phyloP scores from a whole-genome alignment of 2,797 vertebrate genomes.

The Psittacula derbiana region DNA sequence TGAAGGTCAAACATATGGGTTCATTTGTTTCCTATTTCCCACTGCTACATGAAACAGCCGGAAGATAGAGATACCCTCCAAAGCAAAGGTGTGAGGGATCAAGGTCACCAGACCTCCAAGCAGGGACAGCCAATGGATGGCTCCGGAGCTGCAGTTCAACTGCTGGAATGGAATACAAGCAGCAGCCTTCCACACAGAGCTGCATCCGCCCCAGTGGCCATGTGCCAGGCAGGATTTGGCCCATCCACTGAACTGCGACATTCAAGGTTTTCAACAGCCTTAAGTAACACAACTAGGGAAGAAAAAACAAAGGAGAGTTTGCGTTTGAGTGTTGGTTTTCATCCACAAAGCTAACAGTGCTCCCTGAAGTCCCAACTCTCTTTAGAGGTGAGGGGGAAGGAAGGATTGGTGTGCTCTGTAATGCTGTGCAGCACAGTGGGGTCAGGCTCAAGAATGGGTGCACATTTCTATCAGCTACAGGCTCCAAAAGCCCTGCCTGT shows the following conservation, averaged over 20 bases:
- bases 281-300: not conserved
- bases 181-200: not conserved
- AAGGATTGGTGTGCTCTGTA: not conserved
- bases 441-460: not conserved
- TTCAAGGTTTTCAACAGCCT: not conserved
- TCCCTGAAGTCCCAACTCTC: not conserved
- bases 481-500: not conserved
- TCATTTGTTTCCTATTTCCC: not conserved
- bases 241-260: not conserved
- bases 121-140: not conserved
- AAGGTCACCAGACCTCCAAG: not conserved
- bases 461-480: not conserved
- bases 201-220: accelerated
- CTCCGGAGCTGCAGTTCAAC: not conserved
- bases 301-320: not conserved
- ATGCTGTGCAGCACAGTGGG: not conserved
- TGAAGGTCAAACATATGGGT: not conserved
- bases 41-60: not conserved
- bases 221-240: not conserved
- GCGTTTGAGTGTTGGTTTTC: not conserved
- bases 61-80: not conserved
- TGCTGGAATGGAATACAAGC: accelerated
- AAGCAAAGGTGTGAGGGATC: not conserved
- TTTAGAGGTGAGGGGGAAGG: not conserved
- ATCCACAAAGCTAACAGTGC: not conserved